phyloP scores from a whole-genome alignment of 2,888 invertebrate genomes.

The Leptothorax acervorum region DNA sequence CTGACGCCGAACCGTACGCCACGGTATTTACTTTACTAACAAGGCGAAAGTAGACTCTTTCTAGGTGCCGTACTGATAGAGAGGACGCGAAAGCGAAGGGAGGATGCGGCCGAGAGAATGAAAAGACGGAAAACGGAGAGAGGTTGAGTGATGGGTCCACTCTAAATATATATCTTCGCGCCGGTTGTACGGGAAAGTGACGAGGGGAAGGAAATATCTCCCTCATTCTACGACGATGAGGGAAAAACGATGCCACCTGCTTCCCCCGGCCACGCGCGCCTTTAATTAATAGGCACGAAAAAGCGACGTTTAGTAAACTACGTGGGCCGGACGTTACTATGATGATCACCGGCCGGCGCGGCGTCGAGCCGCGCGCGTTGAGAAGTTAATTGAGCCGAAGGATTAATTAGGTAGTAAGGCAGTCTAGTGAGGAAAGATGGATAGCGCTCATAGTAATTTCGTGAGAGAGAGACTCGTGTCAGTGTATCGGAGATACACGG shows the following conservation, averaged over 20 bases:
- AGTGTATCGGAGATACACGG: slow-evolving; percentile 51
- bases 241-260: slow-evolving; percentile 58
- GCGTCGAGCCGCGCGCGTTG: slow-evolving; percentile 54
- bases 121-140: slow-evolving; percentile 18
- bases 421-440: slow-evolving; percentile 39
- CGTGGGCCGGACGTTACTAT: slow-evolving; percentile 43
- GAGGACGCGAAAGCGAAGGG: slow-evolving; percentile 43
- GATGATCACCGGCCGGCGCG: slow-evolving; percentile 49
- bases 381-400: slow-evolving; percentile 62
- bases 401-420: slow-evolving; percentile 67
- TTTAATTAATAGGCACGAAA: slow-evolving; percentile 74
- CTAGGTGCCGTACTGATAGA: slow-evolving; percentile 58
- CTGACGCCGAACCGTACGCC: slow-evolving; percentile 51
- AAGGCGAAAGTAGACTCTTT: slow-evolving; percentile 70
- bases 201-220: slow-evolving; percentile 59
- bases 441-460: slow-evolving; percentile 44
- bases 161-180: slow-evolving; percentile 63
- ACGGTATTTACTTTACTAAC: slow-evolving; percentile 73
- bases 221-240: slow-evolving; percentile 40
- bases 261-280: slow-evolving; percentile 12
- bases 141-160: slow-evolving; percentile 54
- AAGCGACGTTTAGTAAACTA: slow-evolving; percentile 70
- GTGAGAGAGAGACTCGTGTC: slow-evolving; percentile 41
- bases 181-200: slow-evolving; percentile 51
- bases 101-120: slow-evolving; percentile 21